Evolutionary conservation across 2,113 vertebrate genomes (phyloP), one percentile per base, ranked within the genome.

Genomic region (Tupaia chinensis): DNA sequence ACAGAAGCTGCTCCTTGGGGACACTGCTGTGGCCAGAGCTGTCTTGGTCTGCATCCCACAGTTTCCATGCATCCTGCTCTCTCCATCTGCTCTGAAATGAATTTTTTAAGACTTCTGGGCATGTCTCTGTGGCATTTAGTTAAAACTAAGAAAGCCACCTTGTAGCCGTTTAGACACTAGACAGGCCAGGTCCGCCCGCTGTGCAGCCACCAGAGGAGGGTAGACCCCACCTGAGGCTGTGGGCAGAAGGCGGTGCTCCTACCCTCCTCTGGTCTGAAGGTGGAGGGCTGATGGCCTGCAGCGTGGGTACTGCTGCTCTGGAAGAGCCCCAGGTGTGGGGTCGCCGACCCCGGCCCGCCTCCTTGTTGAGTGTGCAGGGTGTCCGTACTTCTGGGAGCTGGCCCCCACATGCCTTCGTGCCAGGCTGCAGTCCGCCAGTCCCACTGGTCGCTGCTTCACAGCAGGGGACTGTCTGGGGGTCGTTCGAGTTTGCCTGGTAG

Each of bases 171-270:
- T 89, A 9, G 29, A 74, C 60, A 56, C 53, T n/a, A 25, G 17
- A n/a, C 27, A 17, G 22, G 9, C 9, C 13, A 14, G 23, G 61
- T 11, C 12, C 6, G 16, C 11, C n/a, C 19, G 4, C 0, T 0
- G 7, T 54, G n/a, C 34, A 16, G 16, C 77, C 69, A 19, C 53
- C n/a, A 7, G 7, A 23, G 60, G 10, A 44, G 16, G n/a, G 70
- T 27, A 29, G 16, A 8, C 9, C 0, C 32, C 2, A 12, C 60
- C 32, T 44, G 44, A 44, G 44, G 44, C 44, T 44, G 44, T 44
- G 27, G 70, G 0, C 2, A n/a, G 61, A 68, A 32, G 32, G 16
- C 1, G 5, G 11, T 14, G 5, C 54, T 16, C 10, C 53, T 19
- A 14, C 19, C 73, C 22, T 4, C 44, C 54, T 72, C 63, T 17